Base-by-base conservation (phyloP, 2,888 invertebrate species). In the Hyppa rectilinea region DNA sequence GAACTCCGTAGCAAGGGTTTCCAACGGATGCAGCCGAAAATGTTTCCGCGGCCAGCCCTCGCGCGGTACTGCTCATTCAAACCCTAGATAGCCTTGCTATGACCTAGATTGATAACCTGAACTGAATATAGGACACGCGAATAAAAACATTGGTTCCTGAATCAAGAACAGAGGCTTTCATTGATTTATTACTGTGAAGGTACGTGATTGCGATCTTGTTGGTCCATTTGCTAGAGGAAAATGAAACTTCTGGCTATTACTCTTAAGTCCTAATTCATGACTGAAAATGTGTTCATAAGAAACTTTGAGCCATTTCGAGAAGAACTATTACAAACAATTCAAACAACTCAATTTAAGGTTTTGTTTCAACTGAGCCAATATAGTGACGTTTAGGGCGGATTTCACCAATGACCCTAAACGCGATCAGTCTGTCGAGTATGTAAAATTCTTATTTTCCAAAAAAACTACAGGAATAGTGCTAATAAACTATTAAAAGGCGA, bases 51-150 rank as follows among this genome's bases (percentile, higher is more conserved):
- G 20, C 69, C 20, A 59, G 45, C 23, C 59, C n/a, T 17, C 40
- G 34, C 34, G 10, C 38, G 17, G 34, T n/a, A 73, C 73, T 73
- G n/a, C 38, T 62, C n/a, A 52, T 38, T 52, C 23, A 23, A 38
- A 60, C 40, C 76, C 76, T 75, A 66, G 66, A 65, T 56, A 65
- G 20, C 56, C 63, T 74, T 52, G n/a, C 52, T 52, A 50, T 26
- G 45, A 52, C 65, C 75, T 63, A 65, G n/a, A 49, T 69, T 60
- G 65, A 68, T 74, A 74, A 50, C 49, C 17, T n/a, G 40, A 38
- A 29, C 36, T 2, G 36, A 49, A 61, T 49, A 59, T 62, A 12
- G 36, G 43, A 17, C 34, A 47, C 10, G 59, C 59, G 53, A 75
- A 76, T 69, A 76, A 53, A 68, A 74, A 60, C 34, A 45, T 47